phyloP scores from a whole-genome alignment of 2,797 vertebrate species.

The Hypotaenidia philippensis region DNA sequence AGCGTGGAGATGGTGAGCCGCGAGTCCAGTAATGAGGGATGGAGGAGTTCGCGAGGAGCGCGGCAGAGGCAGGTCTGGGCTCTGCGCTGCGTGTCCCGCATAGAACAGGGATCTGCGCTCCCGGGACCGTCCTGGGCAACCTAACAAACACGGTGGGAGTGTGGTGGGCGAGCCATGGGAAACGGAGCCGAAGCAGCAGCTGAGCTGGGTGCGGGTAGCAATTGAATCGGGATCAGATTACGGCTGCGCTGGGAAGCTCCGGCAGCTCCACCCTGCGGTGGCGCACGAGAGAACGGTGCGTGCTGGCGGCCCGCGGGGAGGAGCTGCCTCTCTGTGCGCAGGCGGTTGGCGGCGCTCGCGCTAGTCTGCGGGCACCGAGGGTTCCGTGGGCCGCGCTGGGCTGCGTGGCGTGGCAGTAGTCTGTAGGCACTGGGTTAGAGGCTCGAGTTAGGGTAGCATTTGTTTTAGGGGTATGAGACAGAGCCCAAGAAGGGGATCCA shows the following conservation, averaged over 20 bases:
- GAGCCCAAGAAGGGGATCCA: not conserved
- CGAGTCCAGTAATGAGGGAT: not conserved
- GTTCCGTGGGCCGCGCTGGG: not conserved
- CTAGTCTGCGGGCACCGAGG: not conserved
- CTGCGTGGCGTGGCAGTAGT: not conserved
- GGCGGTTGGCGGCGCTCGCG: rapidly evolving
- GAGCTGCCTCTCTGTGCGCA: no score
- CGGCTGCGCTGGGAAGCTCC: not conserved
- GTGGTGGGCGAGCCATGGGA: not conserved
- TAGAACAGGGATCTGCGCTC: not conserved
- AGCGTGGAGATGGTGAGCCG: not conserved
- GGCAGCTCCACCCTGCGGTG: not conserved
- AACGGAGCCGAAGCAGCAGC: not conserved
- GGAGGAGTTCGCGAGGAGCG: no score
- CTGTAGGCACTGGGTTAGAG: not conserved
- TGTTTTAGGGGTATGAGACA: not conserved
- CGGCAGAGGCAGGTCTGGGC: not conserved
- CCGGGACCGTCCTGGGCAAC: not conserved
- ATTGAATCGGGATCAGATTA: not conserved
- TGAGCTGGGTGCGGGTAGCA: not conserved
- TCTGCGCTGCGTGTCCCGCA: not conserved
- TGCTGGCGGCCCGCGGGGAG: rapidly evolving
- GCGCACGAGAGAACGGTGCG: no score
- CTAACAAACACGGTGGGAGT: not conserved
- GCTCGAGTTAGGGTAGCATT: not conserved